Conservation (phyloP, 2,797 vertebrate genomes). For the Hypotaenidia okinawae region DNA sequence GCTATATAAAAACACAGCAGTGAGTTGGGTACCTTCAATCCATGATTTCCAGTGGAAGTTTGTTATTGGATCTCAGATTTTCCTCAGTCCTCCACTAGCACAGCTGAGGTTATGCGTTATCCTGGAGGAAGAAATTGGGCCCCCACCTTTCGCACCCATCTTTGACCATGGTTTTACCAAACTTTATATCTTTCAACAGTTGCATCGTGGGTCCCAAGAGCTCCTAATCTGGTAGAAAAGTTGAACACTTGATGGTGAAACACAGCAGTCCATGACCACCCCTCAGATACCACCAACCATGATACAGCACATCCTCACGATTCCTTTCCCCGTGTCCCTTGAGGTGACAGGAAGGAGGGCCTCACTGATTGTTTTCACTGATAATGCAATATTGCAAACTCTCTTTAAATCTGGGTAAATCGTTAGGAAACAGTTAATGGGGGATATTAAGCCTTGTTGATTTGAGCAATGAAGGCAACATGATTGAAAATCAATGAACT, state of each 20-base stretch:
- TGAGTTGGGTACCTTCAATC: background rate
- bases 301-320: background rate
- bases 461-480: slow-evolving; percentile 3
- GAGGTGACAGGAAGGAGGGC: background rate
- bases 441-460: slow-evolving; percentile 7
- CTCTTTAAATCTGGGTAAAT: background rate
- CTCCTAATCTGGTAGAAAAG: background rate
- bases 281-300: background rate
- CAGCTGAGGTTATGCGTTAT: background rate
- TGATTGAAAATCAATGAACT: slow-evolving; percentile 59
- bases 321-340: background rate
- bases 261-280: background rate
- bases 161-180: background rate
- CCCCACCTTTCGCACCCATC: fast-evolving
- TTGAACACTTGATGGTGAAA: background rate
- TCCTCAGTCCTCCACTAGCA: background rate
- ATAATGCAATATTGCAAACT: background rate
- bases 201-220: background rate
- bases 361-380: background rate
- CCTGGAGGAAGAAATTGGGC: background rate
- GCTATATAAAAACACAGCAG: background rate
- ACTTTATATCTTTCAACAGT: background rate
- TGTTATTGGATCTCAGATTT: background rate
- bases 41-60: background rate
- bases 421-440: slow-evolving; percentile 7